Evolutionary conservation across 2,797 vertebrate genomes (phyloP).

Genomic region (Oryzias sinensis): DNA sequence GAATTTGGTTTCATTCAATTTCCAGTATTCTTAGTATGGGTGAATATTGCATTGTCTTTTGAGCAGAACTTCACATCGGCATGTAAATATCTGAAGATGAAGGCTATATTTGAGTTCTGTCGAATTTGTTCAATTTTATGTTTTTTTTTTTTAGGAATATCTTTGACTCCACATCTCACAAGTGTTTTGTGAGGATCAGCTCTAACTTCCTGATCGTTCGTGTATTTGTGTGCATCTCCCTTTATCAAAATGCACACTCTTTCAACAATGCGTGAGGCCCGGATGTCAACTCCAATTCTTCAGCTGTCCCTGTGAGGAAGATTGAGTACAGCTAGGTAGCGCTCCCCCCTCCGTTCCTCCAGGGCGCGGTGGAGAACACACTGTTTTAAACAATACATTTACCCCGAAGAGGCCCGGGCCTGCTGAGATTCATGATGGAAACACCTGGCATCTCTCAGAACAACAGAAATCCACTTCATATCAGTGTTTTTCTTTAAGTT

Average conservation of each 20-base stretch:
- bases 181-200: conserved; percentile 11
- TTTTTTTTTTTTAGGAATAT: too few species aligned
- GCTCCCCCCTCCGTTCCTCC: conserved; percentile 41
- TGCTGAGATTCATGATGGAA: conserved; percentile 47
- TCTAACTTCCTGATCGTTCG: conserved; percentile 40
- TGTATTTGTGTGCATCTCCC: conserved; percentile 10
- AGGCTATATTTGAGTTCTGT: too few species aligned
- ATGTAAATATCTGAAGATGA: too few species aligned
- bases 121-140: too few species aligned
- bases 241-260: conserved; percentile 1
- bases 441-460: conserved; percentile 58
- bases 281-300: conserved; percentile 32
- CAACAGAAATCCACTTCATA: conserved; percentile 22
- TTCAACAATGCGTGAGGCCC: conserved; percentile 24
- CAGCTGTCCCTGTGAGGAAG: conserved; percentile 52
- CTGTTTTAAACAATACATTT: conserved; percentile 55
- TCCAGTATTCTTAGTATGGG: too few species aligned
- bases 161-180: too few species aligned
- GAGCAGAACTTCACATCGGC: too few species aligned
- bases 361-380: conserved; percentile 53
- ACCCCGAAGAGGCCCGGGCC: conserved; percentile 57
- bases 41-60: too few species aligned
- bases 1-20: too few species aligned
- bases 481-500: not conserved
- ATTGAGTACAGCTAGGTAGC: conserved; percentile 45